phyloP scores from a whole-genome alignment of 2,797 vertebrate species.

The Coluber constrictor region DNA sequence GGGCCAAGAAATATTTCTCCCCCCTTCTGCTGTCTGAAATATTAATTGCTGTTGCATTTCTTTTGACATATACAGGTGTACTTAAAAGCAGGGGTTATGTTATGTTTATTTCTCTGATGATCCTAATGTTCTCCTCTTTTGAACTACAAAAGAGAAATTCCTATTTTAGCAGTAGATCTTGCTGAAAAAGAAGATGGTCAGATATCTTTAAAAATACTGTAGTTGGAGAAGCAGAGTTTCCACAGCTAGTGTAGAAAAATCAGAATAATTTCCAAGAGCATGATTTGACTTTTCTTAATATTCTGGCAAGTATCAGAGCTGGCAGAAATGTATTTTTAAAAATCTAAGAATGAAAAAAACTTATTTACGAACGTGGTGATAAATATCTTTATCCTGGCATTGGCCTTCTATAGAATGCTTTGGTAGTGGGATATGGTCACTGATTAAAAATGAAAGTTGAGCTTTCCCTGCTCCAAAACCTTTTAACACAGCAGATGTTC shows the following conservation, averaged over 20 bases:
- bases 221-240: not conserved
- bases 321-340: not conserved
- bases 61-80: not conserved
- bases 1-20: not conserved
- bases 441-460: not conserved
- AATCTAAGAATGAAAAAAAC: not conserved
- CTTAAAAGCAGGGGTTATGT: not conserved
- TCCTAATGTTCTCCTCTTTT: not conserved
- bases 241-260: not conserved
- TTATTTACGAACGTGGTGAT: not conserved
- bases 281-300: not conserved
- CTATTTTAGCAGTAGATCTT: not conserved
- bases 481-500: not conserved
- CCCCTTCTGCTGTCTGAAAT: not conserved
- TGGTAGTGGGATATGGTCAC: not conserved
- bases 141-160: not conserved
- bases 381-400: not conserved
- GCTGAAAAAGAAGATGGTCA: not conserved
- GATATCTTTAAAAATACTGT: not conserved
- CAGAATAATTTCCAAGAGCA: not conserved
- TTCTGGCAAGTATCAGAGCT: not conserved
- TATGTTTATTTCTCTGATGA: not conserved
- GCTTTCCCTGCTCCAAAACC: not conserved
- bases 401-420: not conserved
- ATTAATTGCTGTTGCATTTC: not conserved